Percentiles rank a stretch among this genome's conserved stretches.
Evolutionary conservation across 2,888 invertebrate species (phyloP).

Genomic region (Lycocerus yunnanus): DNA sequence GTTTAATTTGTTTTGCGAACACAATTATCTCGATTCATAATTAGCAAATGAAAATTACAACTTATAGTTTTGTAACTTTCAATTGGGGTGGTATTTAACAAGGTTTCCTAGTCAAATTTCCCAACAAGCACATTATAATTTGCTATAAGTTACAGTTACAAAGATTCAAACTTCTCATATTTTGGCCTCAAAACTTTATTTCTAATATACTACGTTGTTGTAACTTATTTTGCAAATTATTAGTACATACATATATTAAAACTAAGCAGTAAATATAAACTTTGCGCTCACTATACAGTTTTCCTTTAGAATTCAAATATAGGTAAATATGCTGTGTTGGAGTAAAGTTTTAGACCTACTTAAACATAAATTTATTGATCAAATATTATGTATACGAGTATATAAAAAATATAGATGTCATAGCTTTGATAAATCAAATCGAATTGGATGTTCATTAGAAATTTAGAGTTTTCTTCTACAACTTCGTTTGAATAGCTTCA

Average conservation of each 20-base stretch:
- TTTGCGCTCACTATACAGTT: background rate
- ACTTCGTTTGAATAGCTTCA: conserved; percentile 25
- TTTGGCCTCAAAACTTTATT: background rate
- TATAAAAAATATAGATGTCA: background rate
- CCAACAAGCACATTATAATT: background rate
- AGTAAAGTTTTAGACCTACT: background rate
- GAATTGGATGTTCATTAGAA: conserved; percentile 12
- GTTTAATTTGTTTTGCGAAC: background rate
- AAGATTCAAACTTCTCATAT: background rate
- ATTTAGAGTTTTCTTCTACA: conserved; percentile 18
- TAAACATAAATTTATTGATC: background rate
- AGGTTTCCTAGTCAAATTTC: background rate
- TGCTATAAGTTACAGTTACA: background rate
- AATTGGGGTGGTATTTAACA: background rate
- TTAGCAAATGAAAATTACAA: background rate
- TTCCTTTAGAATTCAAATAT: background rate
- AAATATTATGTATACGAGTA: too few species aligned
- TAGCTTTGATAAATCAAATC: background rate
- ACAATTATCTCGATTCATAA: background rate
- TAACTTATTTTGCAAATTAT: background rate
- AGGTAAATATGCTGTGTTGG: background rate
- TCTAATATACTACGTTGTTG: background rate
- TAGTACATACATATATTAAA: background rate
- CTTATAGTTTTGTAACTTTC: background rate
- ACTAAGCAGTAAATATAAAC: background rate